A percentile compares a stretch with the other conserved stretches of the same genome.
Conservation (phyloP, 2,797 vertebrate genomes). For the Pseudocheirus occidentalis region DNA sequence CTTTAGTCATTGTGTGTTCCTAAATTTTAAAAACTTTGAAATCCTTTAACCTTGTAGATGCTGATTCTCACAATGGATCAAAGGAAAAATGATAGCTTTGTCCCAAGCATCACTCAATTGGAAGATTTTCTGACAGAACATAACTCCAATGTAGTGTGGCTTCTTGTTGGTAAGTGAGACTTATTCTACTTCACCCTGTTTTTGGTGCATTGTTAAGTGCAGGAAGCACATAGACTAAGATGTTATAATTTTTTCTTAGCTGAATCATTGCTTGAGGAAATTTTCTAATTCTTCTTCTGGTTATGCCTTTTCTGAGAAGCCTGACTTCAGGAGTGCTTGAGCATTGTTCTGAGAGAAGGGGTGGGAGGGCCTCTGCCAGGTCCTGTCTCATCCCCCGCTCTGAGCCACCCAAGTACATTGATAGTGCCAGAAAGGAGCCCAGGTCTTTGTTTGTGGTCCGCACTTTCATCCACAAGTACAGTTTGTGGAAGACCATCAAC, state of each 20-base stretch:
- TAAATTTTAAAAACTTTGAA: slow-evolving; percentile 40
- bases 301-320: not conserved
- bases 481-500: not conserved
- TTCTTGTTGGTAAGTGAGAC: slow-evolving; percentile 93
- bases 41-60: slow-evolving; percentile 72
- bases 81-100: slow-evolving; percentile 93
- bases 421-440: not conserved
- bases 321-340: not conserved
- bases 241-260: not conserved
- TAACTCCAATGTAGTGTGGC: slow-evolving; percentile 98
- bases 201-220: slow-evolving; percentile 41
- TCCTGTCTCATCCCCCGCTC: not conserved
- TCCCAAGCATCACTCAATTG: slow-evolving; percentile 91
- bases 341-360: not conserved
- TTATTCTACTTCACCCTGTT: slow-evolving; percentile 44
- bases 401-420: not conserved
- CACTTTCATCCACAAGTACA: not conserved
- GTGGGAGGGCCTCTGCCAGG: not conserved
- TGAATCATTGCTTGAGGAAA: not conserved
- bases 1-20: slow-evolving; percentile 40
- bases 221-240: not conserved
- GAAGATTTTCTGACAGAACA: slow-evolving; percentile 94
- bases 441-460: no score
- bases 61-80: slow-evolving; percentile 88
- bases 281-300: not conserved